Evolutionary conservation across 2,888 invertebrate genomes (phyloP), one percentile per base, ranked within the genome.

Genomic region (Rotaria magnacalcarata): DNA sequence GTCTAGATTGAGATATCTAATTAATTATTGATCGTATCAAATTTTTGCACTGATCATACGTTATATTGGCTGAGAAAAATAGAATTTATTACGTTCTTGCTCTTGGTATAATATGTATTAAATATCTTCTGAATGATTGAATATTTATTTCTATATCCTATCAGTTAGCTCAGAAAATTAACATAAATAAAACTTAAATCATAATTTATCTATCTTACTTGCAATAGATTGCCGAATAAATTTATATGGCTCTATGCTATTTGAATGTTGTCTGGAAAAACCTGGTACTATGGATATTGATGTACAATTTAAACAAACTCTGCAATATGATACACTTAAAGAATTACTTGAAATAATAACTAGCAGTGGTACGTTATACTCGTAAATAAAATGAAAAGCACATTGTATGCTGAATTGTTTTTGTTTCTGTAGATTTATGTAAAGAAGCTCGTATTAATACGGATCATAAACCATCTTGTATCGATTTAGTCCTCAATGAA

Each of bases 261-360:
- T 80, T 24, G 80, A 80, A 80, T 80, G 80, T 47, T 80, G 80
- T 80, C 47, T 80, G 80, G 80, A 80, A 47, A 43, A 80, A n/a
- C 47, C 80, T 10, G 80, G 47, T 24, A 80, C 34, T 2, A 80
- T 80, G 43, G 80, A 80, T 80, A 80, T 80, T 47, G 80, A 80
- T 80, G n/a, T 80, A n/a, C 80, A 47, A n/a, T 80, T 80, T 80
- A 47, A 47, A 47, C 47, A 80, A 80, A 47, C 47, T 21, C 14
- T 47, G 11, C 80, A 80, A 47, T 80, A 80, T 80, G 80, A 80
- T 47, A 80, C 80, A 24, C 5, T 80, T 2, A 80, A 80, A 80
- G 80, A 80, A n/a, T 80, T 80, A 80, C n/a, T 80, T 7, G 80
- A 80, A 7, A 80, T 80, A 24, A 47, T 80, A 8, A 43, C 43